These are phyloP conservation scores for Marcusenius ussheri DNA, from an alignment of 2,113 vertebrate species.

Conservation along the genomic window DNA sequence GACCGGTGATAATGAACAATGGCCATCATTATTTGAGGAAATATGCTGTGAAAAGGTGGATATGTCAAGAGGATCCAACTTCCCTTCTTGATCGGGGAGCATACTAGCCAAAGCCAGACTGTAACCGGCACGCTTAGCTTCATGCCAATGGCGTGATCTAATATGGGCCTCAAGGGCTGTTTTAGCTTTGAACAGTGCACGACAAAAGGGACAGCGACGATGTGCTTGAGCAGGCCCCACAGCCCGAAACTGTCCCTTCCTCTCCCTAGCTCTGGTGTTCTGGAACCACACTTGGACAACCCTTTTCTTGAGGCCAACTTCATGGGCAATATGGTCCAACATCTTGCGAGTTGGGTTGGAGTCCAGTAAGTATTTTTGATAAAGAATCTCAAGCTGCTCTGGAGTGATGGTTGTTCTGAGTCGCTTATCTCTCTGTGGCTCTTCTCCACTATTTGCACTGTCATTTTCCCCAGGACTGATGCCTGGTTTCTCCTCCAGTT, in stretches of 20 bases:
- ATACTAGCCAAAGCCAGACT: slow-evolving; percentile 77
- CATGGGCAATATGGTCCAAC: slow-evolving; percentile 91
- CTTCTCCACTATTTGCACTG: slow-evolving; percentile 74
- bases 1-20: slow-evolving; percentile 65
- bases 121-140: slow-evolving; percentile 90
- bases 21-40: slow-evolving; percentile 58
- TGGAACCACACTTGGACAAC: slow-evolving; percentile 99
- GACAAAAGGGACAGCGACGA: slow-evolving; percentile 90
- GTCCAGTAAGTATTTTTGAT: slow-evolving; percentile 93
- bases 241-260: slow-evolving; percentile 95
- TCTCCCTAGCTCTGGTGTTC: slow-evolving; percentile 90
- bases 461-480: slow-evolving; percentile 73
- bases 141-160: slow-evolving; percentile 93
- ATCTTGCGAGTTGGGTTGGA: slow-evolving; percentile 97
- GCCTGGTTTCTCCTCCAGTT: slow-evolving; percentile 81
- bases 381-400: slow-evolving; percentile 93
- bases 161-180: slow-evolving; percentile 95
- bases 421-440: slow-evolving; percentile 90
- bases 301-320: slow-evolving; percentile 92
- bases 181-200: slow-evolving; percentile 95
- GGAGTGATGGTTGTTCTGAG: slow-evolving; percentile 95
- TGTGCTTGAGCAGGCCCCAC: slow-evolving; percentile 88
- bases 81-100: slow-evolving; percentile 71
- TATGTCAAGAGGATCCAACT: slow-evolving; percentile 71
- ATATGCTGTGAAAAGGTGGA: slow-evolving; percentile 65